Evolutionary conservation across 2,113 vertebrate species (phyloP).

Genomic region (Crotophaga sulcirostris): DNA sequence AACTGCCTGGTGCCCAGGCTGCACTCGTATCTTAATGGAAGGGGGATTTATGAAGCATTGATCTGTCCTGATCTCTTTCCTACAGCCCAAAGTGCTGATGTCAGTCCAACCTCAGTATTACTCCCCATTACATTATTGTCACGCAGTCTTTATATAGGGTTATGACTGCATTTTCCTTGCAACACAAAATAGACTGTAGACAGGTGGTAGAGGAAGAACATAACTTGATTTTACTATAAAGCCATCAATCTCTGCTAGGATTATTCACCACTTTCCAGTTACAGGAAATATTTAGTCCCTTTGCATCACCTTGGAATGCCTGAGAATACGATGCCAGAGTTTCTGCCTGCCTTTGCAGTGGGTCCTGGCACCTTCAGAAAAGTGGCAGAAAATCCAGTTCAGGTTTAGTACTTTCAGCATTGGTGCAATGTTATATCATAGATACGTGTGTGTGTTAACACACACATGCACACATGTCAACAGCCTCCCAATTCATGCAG

Average conservation of each 20-base stretch:
- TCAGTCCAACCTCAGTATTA: not conserved
- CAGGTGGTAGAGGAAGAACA: not conserved
- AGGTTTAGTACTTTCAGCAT: not conserved
- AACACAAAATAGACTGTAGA: not conserved
- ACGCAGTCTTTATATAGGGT: not conserved
- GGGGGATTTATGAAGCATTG: not conserved
- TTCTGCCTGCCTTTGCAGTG: not conserved
- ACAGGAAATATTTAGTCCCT: not conserved
- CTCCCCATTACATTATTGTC: not conserved
- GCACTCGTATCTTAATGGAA: not conserved
- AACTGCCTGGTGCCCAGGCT: not conserved
- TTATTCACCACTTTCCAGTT: not conserved
- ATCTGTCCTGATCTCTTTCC: not conserved
- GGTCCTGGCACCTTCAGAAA: not conserved
- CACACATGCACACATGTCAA: not conserved
- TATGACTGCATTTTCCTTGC: not conserved
- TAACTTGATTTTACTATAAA: not conserved
- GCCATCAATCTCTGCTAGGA: not conserved
- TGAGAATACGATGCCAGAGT: not conserved
- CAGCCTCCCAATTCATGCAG: not conserved
- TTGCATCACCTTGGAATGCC: not conserved
- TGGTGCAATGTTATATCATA: not conserved
- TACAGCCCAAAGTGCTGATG: not conserved
- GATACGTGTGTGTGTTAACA: fast-evolving
- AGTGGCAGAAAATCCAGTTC: not conserved